Percentiles rank a stretch among this genome's conserved stretches.
These are phyloP conservation scores for Elysia crispata DNA, from an alignment of 2,888 invertebrate genomes.

Conservation along the genomic window DNA sequence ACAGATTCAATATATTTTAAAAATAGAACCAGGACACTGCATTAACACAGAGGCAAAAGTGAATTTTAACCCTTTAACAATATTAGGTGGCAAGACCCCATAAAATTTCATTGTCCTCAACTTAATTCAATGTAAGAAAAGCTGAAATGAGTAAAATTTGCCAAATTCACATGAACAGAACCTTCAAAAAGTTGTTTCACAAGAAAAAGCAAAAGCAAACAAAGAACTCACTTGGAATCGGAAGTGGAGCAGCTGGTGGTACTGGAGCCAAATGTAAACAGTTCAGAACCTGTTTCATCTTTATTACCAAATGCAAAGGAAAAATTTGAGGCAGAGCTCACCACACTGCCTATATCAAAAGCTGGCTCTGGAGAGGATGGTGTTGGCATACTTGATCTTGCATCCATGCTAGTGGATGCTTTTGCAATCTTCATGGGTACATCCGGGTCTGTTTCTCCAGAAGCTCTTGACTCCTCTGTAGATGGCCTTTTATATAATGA, in stretches of 20 bases:
- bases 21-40: too few species aligned
- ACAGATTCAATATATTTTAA: too few species aligned
- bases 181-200: too few species aligned
- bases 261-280: slow-evolving; percentile 45
- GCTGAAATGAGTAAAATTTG: too few species aligned
- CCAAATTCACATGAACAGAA: too few species aligned
- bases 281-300: slow-evolving; percentile 32
- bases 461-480: slow-evolving; percentile 33
- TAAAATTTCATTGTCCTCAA: too few species aligned
- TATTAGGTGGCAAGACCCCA: too few species aligned
- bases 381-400: slow-evolving; percentile 31
- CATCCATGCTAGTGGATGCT: slow-evolving; percentile 32
- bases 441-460: slow-evolving; percentile 33
- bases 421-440: slow-evolving; percentile 47
- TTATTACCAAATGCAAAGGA: slow-evolving; percentile 40
- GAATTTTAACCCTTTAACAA: too few species aligned
- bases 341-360: slow-evolving; percentile 44
- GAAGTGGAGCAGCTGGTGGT: background rate
- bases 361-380: slow-evolving; percentile 23
- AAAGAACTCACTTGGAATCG: slow-evolving; percentile 42
- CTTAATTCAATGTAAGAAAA: too few species aligned
- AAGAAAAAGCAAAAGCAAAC: too few species aligned
- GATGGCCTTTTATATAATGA: slow-evolving; percentile 47
- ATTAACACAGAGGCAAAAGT: too few species aligned
- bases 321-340: slow-evolving; percentile 37